Base-by-base conservation (phyloP, 2,113 vertebrate genomes). In the Gallinago paraguaiae region DNA sequence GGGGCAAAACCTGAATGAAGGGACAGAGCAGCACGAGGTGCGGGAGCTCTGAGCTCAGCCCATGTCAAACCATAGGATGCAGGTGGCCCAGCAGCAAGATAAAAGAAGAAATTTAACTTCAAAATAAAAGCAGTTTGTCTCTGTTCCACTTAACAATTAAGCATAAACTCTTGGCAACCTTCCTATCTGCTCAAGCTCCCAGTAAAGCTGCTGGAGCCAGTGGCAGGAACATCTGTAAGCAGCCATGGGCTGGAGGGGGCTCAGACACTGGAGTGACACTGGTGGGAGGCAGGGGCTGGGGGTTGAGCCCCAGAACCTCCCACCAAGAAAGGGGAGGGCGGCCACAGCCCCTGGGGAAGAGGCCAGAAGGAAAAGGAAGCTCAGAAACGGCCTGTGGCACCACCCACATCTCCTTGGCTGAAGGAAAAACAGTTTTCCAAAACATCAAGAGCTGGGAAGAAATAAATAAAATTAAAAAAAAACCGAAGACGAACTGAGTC, bases 121-220 rank as follows among this genome's bases (percentile, higher is more conserved):
- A 95, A 96, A 96, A 96, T 92, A 95, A 91, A 80, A 96, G 92
- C 56, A 70, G 82, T 88, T 94, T 87, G 93, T 67, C 93, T 83
- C 86, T 71, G 41, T 90, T 94, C 91, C 71, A 64, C 82, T 82
- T 72, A 57, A 96, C 86, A 85, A 95, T 93, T 78, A 95, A 89
- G 68, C 67, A 93, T 30, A 92, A 92, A 93, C 63, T 88, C 91
- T 92, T 95, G 80, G 93, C 93, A 97, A 92, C 46, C 67, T 82
- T 72, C 41, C 2, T 30, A 82, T 93, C 91, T 88, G 86, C 88
- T 92, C 78, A 41, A 91, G 80, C 71, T 93, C 92, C 79, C 86
- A 71, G 72, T 56, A 56, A 95, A 96, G 95, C 78, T 87, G 91
- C 81, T 59, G 23, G 90, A 89, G 84, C 68, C 76, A 86, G 61